Conservation (phyloP, 1,140 invertebrate species). For the Danaus melanippus region DNA sequence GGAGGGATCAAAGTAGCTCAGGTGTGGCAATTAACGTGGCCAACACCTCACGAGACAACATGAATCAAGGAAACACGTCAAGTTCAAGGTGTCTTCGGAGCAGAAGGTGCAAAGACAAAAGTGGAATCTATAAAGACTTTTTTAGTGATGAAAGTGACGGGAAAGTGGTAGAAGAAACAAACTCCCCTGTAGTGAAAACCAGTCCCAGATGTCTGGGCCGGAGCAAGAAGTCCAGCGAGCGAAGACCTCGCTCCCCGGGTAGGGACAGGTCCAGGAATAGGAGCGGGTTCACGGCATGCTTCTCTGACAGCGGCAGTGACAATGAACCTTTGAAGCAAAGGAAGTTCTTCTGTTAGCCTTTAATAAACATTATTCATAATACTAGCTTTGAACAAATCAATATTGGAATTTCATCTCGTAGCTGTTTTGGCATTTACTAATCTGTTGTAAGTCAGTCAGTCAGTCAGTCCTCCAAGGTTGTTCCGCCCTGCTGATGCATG, state of each 20-base stretch:
- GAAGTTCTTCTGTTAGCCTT: constrained; percentile 52
- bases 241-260: constrained; percentile 22
- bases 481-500: no score
- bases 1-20: constrained; percentile 41
- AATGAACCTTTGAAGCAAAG: constrained; percentile 41
- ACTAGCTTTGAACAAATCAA: constrained; percentile 12
- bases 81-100: constrained; percentile 14
- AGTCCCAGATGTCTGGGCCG: constrained; percentile 9
- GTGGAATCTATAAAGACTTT: constrained; percentile 22
- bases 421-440: constrained; percentile 12
- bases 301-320: constrained; percentile 61
- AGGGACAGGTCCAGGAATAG: constrained; percentile 41
- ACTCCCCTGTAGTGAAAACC: constrained; percentile 8
- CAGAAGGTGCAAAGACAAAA: constrained; percentile 14
- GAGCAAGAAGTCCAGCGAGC: constrained; percentile 20
- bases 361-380: constrained; percentile 10
- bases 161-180: constrained; percentile 7
- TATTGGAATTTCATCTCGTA: constrained; percentile 20
- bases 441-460: constrained; percentile 9
- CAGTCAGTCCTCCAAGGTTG: constrained; percentile 1
- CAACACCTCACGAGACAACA: constrained; percentile 14
- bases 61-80: constrained; percentile 17
- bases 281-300: constrained; percentile 56
- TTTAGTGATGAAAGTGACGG: constrained; percentile 22
- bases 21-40: constrained; percentile 44